These are phyloP conservation scores for Ochropleura plecta DNA, from an alignment of 2,888 invertebrate species.

Conservation along the genomic window DNA sequence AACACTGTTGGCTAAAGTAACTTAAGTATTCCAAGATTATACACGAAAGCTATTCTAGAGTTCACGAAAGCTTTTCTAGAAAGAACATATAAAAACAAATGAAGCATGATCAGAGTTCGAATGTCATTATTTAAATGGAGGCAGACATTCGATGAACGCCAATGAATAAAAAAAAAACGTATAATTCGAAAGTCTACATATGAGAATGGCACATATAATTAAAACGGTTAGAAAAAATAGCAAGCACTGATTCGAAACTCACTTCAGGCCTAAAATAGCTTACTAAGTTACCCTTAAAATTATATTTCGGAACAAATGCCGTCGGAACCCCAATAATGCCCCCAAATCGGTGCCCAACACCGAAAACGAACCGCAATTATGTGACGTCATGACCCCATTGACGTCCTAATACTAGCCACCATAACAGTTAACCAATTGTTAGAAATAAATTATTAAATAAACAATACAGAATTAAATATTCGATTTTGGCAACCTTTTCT, in stretches of 20 bases:
- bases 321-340: slow-evolving; percentile 69
- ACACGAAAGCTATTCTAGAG: not conserved
- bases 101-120: not conserved
- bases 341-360: slow-evolving; percentile 66
- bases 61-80: not conserved
- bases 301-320: slow-evolving; percentile 68
- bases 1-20: not conserved
- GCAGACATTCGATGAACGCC: no score
- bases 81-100: slow-evolving; percentile 1
- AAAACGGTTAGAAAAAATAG: slow-evolving; percentile 55
- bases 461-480: slow-evolving; percentile 31
- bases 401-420: slow-evolving; percentile 50
- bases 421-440: slow-evolving; percentile 28
- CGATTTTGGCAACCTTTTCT: slow-evolving; percentile 1
- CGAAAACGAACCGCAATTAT: slow-evolving; percentile 72
- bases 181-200: slow-evolving; percentile 4
- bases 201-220: slow-evolving; percentile 50
- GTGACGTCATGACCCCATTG: slow-evolving; percentile 67
- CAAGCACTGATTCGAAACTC: slow-evolving; percentile 67
- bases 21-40: not conserved
- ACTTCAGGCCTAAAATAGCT: slow-evolving; percentile 77
- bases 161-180: not conserved
- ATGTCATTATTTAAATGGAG: not conserved
- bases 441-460: slow-evolving; percentile 26
- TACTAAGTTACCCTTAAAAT: slow-evolving; percentile 72